phyloP scores from a whole-genome alignment of 2,797 vertebrate species.

The Takifugu ocellatus region DNA sequence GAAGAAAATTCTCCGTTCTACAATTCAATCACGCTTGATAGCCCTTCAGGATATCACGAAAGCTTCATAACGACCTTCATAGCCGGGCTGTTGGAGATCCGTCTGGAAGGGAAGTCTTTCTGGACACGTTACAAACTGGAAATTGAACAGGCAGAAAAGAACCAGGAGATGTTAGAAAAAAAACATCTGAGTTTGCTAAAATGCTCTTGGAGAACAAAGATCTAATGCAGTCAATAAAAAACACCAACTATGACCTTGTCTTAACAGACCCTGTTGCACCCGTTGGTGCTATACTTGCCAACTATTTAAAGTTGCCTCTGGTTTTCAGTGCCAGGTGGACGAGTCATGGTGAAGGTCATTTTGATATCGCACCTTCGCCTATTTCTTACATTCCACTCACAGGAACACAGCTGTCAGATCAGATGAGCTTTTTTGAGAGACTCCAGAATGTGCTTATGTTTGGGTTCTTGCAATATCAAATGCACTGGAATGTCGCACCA shows the following conservation, averaged over 20 bases:
- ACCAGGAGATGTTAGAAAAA: slow-evolving; percentile 7
- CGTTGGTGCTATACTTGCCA: slow-evolving; percentile 35
- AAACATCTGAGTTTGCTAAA: slow-evolving; percentile 17
- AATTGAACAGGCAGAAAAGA: slow-evolving; percentile 20
- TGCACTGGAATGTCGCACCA: too few relatives aligned
- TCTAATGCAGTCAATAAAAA: slow-evolving; percentile 21
- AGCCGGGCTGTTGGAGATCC: slow-evolving; percentile 29
- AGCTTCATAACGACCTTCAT: slow-evolving; percentile 22
- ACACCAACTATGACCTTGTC: slow-evolving; percentile 50
- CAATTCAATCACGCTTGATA: slow-evolving; percentile 28
- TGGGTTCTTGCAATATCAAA: too few relatives aligned
- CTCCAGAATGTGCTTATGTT: too few relatives aligned
- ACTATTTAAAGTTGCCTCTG: not conserved
- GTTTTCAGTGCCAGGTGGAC: too few relatives aligned
- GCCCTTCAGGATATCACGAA: slow-evolving; percentile 34
- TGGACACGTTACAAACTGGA: slow-evolving; percentile 45
- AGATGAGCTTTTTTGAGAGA: too few relatives aligned
- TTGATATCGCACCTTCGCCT: too few relatives aligned
- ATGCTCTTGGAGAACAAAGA: slow-evolving; percentile 37
- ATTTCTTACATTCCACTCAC: too few relatives aligned
- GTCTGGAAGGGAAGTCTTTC: slow-evolving; percentile 29
- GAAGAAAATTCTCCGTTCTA: slow-evolving; percentile 49
- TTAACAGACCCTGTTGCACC: slow-evolving; percentile 43
- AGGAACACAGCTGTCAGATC: too few relatives aligned
- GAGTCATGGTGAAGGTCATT: too few relatives aligned